Percentiles rank a stretch among this genome's conserved stretches.
Conservation (phyloP, 2,888 invertebrate genomes). For the Apodemia zela region DNA sequence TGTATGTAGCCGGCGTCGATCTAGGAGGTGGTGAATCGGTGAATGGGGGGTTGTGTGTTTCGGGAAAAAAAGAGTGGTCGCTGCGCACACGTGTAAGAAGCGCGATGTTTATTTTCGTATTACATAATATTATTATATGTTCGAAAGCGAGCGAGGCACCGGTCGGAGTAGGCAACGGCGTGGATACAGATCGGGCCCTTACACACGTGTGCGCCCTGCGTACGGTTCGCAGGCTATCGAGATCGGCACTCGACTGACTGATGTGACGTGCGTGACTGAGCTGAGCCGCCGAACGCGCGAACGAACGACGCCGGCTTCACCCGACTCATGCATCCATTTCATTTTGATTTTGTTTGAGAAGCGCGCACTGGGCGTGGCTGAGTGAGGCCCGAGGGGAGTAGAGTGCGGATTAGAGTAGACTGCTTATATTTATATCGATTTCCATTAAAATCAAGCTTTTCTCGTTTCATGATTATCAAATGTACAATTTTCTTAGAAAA, state of each 20-base stretch:
- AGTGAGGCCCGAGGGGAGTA: conserved; percentile 61
- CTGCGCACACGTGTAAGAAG: conserved; percentile 60
- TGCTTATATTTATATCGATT: conserved; percentile 26
- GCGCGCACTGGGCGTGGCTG: conserved; percentile 72
- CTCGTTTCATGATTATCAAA: background rate
- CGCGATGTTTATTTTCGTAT: conserved; percentile 59
- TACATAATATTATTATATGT: conserved; percentile 57
- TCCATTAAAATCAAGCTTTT: conserved; percentile 20
- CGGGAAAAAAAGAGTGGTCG: conserved; percentile 36
- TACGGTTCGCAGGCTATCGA: conserved; percentile 59
- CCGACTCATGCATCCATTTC: conserved; percentile 61
- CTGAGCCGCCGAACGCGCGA: conserved; percentile 24
- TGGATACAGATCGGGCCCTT: conserved; percentile 48
- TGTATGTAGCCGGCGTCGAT: conserved; percentile 6
- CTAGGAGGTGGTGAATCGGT: background rate
- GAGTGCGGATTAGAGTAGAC: conserved; percentile 27
- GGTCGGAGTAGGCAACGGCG: conserved; percentile 39
- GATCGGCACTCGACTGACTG: conserved; percentile 63
- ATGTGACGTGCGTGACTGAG: conserved; percentile 62
- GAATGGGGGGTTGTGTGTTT: background rate
- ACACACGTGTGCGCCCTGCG: conserved; percentile 65
- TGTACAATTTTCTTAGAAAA: background rate
- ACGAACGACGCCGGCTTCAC: conserved; percentile 40
- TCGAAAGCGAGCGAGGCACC: conserved; percentile 37
- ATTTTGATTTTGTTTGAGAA: conserved; percentile 66